These are phyloP conservation scores for Dasysyrphus albostriatus DNA, from an alignment of 2,888 invertebrate species.

Conservation along the genomic window DNA sequence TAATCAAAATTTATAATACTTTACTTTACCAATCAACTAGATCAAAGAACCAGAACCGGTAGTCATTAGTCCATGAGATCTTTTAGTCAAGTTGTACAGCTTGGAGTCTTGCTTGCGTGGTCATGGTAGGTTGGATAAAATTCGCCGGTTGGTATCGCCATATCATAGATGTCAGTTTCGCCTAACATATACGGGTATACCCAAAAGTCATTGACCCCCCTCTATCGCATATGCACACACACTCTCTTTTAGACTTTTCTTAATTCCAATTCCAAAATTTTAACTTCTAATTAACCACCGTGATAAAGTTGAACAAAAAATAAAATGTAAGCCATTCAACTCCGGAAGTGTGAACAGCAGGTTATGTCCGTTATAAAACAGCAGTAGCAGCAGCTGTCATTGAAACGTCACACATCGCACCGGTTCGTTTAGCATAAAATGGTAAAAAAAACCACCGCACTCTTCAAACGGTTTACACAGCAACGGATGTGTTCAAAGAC, in stretches of 20 bases:
- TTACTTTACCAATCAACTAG: conserved; percentile 26
- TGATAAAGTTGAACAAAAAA: neutral
- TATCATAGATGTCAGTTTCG: conserved; percentile 17
- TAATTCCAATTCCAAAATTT: neutral
- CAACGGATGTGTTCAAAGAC: conserved; percentile 65
- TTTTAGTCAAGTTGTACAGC: conserved; percentile 1
- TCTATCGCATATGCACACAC: neutral
- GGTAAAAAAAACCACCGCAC: neutral
- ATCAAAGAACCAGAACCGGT: conserved; percentile 53
- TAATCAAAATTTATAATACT: neutral
- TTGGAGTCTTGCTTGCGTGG: conserved; percentile 24
- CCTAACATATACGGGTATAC: neutral
- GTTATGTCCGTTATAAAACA: conserved; percentile 37
- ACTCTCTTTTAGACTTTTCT: neutral
- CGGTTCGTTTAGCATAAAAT: neutral
- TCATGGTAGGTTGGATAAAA: conserved; percentile 21
- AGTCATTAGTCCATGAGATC: conserved; percentile 16
- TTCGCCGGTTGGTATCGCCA: conserved; percentile 22
- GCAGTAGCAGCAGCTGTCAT: conserved; percentile 40
- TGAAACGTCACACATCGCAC: conserved; percentile 4
- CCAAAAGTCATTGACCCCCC: conserved; percentile 13
- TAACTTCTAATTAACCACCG: conserved; percentile 45
- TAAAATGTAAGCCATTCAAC: conserved; percentile 48
- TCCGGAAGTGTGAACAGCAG: conserved; percentile 62
- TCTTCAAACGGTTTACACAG: conserved; percentile 26